Conservation (phyloP, 2,797 vertebrate genomes). For the Helicolenus hilgendorfi region DNA sequence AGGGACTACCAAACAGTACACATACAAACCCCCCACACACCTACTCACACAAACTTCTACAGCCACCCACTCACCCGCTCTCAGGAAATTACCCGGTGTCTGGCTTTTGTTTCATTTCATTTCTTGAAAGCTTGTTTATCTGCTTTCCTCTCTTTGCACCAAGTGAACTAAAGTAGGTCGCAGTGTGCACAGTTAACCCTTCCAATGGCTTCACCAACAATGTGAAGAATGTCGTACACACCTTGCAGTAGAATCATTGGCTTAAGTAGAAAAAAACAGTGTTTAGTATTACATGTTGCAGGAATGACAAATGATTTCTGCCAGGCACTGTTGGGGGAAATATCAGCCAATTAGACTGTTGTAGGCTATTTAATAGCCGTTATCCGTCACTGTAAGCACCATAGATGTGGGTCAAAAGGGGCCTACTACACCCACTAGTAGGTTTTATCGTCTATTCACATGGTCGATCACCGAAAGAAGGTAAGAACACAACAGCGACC, state of each 20-base stretch:
- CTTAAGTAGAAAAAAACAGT: neutral
- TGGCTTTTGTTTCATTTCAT: slow-evolving; percentile 72
- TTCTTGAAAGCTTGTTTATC: slow-evolving; percentile 66
- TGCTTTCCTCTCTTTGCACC: slow-evolving; percentile 16
- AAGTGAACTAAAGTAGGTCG: slow-evolving; percentile 19
- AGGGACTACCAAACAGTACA: slow-evolving; percentile 33
- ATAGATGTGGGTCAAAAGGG: neutral
- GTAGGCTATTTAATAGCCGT: neutral
- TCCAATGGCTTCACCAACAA: neutral
- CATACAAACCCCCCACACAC: neutral
- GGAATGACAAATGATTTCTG: neutral
- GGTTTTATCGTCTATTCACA: neutral
- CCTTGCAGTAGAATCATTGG: neutral
- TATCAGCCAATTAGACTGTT: neutral
- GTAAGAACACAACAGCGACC: neutral
- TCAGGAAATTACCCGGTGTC: slow-evolving; percentile 72
- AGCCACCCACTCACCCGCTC: slow-evolving; percentile 33
- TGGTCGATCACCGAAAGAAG: neutral
- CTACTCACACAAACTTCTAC: slow-evolving; percentile 1
- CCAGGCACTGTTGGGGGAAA: neutral
- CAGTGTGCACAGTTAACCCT: accelerated
- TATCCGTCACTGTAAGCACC: neutral
- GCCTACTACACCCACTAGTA: neutral
- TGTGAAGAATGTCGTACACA: neutral
- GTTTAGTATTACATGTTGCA: neutral